A percentile compares a stretch with the other conserved stretches of the same genome.
These are phyloP conservation scores for Plectrocnemia conspersa DNA, from an alignment of 1,140 invertebrate species.

Conservation along the genomic window DNA sequence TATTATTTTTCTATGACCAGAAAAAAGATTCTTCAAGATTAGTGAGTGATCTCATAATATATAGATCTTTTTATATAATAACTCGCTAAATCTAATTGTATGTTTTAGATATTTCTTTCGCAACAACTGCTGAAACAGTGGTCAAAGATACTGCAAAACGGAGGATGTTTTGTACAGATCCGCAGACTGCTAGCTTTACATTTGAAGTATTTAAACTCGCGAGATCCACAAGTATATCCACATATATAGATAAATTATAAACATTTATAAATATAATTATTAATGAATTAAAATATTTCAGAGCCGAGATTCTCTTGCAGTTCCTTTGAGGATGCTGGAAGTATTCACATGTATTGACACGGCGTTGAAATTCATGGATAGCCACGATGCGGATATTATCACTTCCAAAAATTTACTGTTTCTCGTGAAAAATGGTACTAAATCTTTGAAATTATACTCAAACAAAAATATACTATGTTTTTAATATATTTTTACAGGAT, in stretches of 20 bases:
- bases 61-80: too few species aligned
- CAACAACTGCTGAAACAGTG: conserved; percentile 57
- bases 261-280: background rate
- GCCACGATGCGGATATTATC: conserved; percentile 44
- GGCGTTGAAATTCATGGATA: conserved; percentile 47
- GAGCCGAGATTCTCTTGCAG: conserved; percentile 58
- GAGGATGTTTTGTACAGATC: conserved; percentile 54
- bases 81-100: conserved; percentile 16
- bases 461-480: background rate
- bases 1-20: conserved; percentile 74
- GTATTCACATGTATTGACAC: conserved; percentile 64
- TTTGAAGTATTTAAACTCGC: conserved; percentile 45
- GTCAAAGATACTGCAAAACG: conserved; percentile 52
- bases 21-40: conserved; percentile 65
- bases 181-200: conserved; percentile 58
- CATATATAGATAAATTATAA: background rate
- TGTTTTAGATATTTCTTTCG: conserved; percentile 54
- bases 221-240: conserved; percentile 43
- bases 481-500: conserved; percentile 50
- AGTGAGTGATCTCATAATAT: conserved; percentile 49
- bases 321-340: conserved; percentile 72
- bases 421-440: conserved; percentile 43
- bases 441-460: conserved; percentile 3
- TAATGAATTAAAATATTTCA: conserved; percentile 2
- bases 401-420: conserved; percentile 46